These are phyloP conservation scores for Malurus cyaneus DNA, from an alignment of 2,113 vertebrate species.

Conservation along the genomic window DNA sequence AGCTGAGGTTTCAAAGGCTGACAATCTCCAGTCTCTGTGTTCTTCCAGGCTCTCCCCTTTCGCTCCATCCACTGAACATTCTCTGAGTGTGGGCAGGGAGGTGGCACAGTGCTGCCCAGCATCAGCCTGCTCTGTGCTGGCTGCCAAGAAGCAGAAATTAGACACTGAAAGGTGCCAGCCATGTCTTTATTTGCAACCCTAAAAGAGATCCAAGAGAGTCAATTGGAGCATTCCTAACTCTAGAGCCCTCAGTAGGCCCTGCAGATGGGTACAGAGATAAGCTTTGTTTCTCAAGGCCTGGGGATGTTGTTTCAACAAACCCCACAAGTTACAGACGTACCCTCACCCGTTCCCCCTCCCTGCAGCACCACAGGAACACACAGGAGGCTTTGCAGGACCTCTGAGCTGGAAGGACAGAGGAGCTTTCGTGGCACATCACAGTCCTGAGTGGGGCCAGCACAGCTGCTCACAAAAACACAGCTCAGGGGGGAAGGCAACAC, in stretches of 20 bases:
- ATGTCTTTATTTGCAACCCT: not conserved
- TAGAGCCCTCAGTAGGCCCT: not conserved
- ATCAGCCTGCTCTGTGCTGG: not conserved
- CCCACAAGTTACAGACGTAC: not conserved
- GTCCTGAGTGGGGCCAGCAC: not conserved
- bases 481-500: accelerated
- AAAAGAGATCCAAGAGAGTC: not conserved
- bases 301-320: not conserved
- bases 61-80: not conserved
- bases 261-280: accelerated
- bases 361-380: accelerated
- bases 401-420: not conserved
- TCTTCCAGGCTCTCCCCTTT: not conserved
- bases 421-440: not conserved
- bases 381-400: not conserved
- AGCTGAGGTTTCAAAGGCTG: not conserved
- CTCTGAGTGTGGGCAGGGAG: accelerated
- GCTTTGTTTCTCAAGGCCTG: not conserved
- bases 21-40: not conserved
- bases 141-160: not conserved
- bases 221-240: not conserved
- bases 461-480: not conserved
- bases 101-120: not conserved
- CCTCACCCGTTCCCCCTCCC: not conserved
- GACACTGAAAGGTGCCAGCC: not conserved